phyloP scores from a whole-genome alignment of 1,140 invertebrate genomes.

The Tetramorium alpestre region DNA sequence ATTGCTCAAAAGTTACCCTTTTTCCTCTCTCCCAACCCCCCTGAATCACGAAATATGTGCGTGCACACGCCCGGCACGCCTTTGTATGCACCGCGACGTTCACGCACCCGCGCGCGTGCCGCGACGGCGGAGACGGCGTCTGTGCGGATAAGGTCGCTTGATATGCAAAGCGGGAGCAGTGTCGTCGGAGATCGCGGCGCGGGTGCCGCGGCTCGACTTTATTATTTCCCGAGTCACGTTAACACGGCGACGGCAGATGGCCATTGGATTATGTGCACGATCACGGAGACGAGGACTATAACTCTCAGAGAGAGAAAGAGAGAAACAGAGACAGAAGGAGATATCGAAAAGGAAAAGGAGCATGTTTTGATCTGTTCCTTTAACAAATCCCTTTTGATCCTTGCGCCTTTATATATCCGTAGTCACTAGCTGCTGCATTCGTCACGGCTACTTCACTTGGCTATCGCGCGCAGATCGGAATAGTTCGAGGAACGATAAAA shows the following conservation, averaged over 20 bases:
- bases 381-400: conserved; percentile 35
- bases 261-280: conserved; percentile 62
- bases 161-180: conserved; percentile 66
- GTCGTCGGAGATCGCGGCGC: conserved; percentile 42
- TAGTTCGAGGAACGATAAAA: conserved; percentile 51
- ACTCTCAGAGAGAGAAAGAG: neutral
- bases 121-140: conserved; percentile 14
- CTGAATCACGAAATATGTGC: conserved; percentile 21
- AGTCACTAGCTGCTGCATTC: conserved; percentile 3
- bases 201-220: conserved; percentile 52
- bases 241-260: conserved; percentile 72
- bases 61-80: conserved; percentile 34
- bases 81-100: conserved; percentile 41
- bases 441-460: neutral
- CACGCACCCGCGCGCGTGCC: conserved; percentile 31
- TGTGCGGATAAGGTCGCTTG: conserved; percentile 47
- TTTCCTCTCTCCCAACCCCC: neutral
- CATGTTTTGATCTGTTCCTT: neutral
- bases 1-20: neutral
- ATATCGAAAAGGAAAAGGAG: neutral
- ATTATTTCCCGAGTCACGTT: conserved; percentile 78
- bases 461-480: conserved; percentile 31
- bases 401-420: conserved; percentile 6
- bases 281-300: conserved; percentile 43
- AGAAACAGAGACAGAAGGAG: neutral